Base-by-base conservation (phyloP, 2,113 vertebrate species). In the pig (Sus scrofa) region DNA sequence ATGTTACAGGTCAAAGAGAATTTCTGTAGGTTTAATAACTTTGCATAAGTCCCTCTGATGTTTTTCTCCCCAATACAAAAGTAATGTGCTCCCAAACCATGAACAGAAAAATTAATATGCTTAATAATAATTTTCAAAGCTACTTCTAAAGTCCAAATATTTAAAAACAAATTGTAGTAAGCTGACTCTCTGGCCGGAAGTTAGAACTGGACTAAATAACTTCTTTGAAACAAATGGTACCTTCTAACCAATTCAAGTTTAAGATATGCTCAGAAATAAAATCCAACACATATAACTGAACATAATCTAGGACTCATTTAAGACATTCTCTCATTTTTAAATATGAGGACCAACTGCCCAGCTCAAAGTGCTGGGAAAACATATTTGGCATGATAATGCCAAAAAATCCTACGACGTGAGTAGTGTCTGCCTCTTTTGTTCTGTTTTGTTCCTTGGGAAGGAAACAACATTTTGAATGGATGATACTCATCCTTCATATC, bases 21-120 rank as follows among this genome's bases (percentile, higher is more conserved):
- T 81, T 81, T 88, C 26, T 62, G 30, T 54, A 86, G 63, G 87
- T 14, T 70, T 83, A 82, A 93, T 37, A 56, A 89, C 86, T 89
- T 93, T 86, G 14, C 12, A 91, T 24, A 89, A 89, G 71, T 34
- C 89, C n/a, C n/a, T 85, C 54, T 92, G 77, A 65, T 68, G 89
- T 62, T 91, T 95, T 87, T 89, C n/a, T 86, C 65, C 16, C 16
- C 74, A 97, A 74, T 94, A 89, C 3, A 78, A 94, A 97, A 84
- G 30, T 44, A 92, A 54, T 77, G 52, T 78, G 54, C 2, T 39
- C 54, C 30, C 27, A 91, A 84, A 88, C 30, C 32, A 79, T 84
- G 93, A 58, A 62, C 2, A 73, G 78, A 93, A 94, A 96, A 94
- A 62, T 60, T 93, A 91, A 92, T 44, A 89, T 22, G 89, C 24